A percentile compares a stretch with the other conserved stretches of the same genome.
Evolutionary conservation across 1,140 invertebrate genomes (phyloP).

Genomic region (Acyrthosiphon pisum): DNA sequence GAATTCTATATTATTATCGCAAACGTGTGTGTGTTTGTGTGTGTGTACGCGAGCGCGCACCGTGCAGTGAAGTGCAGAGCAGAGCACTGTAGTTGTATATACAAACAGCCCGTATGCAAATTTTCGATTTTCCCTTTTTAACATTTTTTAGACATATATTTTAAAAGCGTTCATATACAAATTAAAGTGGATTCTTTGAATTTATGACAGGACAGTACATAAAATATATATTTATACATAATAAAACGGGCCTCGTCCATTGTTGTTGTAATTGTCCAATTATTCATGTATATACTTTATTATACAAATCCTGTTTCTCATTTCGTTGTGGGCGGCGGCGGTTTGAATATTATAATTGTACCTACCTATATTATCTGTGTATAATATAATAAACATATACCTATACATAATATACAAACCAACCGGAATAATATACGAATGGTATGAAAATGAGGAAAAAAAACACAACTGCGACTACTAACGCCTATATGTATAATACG

Average conservation of each 20-base stretch:
- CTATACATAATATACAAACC: background rate
- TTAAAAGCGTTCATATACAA: conserved; percentile 31
- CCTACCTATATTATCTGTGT: background rate
- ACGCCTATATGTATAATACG: background rate
- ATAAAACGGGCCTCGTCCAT: conserved; percentile 25
- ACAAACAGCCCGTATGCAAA: conserved; percentile 32
- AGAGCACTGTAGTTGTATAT: background rate
- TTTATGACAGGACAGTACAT: conserved; percentile 9
- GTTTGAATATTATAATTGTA: conserved; percentile 31
- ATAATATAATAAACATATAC: background rate
- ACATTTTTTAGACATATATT: conserved; percentile 47
- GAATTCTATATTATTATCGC: conserved; percentile 22
- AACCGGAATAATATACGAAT: background rate
- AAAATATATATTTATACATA: background rate
- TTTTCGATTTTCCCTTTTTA: conserved; percentile 40
- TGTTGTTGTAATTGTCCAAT: conserved; percentile 55
- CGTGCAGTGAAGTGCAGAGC: background rate
- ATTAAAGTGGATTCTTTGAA: conserved; percentile 47
- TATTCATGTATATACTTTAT: conserved; percentile 51
- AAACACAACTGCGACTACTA: background rate
- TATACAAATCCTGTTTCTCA: conserved; percentile 50
- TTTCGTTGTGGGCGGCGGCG: conserved; percentile 34
- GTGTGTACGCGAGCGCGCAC: background rate
- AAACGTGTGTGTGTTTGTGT: background rate
- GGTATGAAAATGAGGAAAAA: background rate